Evolutionary conservation across 2,888 invertebrate genomes (phyloP), one percentile per base, ranked within the genome.

Genomic region (Nephrocerus scutellatus): DNA sequence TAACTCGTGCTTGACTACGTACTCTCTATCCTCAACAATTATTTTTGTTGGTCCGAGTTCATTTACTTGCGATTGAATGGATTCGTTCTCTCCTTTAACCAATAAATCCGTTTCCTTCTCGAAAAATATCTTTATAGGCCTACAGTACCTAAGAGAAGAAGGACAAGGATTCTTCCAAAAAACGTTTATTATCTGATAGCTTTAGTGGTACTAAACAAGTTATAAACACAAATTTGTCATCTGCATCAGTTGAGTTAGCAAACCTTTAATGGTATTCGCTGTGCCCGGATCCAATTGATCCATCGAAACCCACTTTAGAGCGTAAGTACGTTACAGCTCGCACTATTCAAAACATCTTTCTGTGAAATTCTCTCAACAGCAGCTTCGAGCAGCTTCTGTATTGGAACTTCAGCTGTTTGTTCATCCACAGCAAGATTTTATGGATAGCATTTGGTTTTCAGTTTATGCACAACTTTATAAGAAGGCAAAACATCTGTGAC

Each of bases 371-470:
- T 3, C 6, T 28, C 28, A 28, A 28, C 15, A 15, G 15, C 6
- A 16, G 20, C 20, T 15, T 15, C 7, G 6, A 28, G 28, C 15
- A 28, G 28, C 13, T 30, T 28, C 15, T 14, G 28, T 6, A 28
- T 28, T 14, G 12, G 28, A 28, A 28, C 28, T 28, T 28, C 28
- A 28, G 31, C 21, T 31, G 14, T 31, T 31, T 10, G 31, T 22
- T 31, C 31, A 31, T n/a, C 22, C 21, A 31, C 21, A 31, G 21
- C 22, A 31, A 21, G 31, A 31, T 31, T 31, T 31, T 19, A 14
- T 22, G 21, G 22, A 20, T 22, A 31, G 21, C 31, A 31, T 31
- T 31, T 31, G 9, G 14, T 20, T 21, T 31, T 21, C 14, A 15
- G 21, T 31, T 21, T 31, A 10, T 22, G 22, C 10, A 31, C 21